These are phyloP conservation scores for Podilymbus podiceps DNA, from an alignment of 2,113 vertebrate genomes.

Conservation along the genomic window DNA sequence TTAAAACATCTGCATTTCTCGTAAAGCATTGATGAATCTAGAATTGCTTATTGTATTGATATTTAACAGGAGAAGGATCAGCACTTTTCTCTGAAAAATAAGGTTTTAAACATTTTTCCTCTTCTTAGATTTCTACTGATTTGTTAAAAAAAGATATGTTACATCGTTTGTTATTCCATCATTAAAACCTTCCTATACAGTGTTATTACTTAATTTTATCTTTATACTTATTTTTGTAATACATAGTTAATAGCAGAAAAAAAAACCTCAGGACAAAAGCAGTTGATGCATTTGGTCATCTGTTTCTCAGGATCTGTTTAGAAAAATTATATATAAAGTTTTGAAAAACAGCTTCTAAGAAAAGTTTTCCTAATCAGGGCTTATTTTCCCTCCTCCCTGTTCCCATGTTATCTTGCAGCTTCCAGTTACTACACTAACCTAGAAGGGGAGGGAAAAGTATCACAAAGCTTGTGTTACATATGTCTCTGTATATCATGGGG, in stretches of 20 bases:
- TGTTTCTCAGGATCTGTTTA: not conserved
- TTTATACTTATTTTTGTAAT: not conserved
- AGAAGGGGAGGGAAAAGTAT: not conserved
- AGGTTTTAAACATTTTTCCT: not conserved
- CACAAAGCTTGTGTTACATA: not conserved
- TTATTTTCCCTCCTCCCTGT: not conserved
- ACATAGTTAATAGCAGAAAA: not conserved
- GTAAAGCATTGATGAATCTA: not conserved
- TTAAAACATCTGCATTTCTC: not conserved
- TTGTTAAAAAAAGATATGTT: not conserved
- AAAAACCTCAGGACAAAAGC: not conserved
- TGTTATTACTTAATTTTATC: not conserved
- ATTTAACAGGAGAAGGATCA: not conserved
- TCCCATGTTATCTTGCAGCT: not conserved
- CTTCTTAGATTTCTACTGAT: not conserved
- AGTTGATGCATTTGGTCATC: not conserved
- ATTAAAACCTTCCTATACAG: not conserved
- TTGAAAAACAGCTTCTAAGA: not conserved
- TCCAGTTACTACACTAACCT: not conserved
- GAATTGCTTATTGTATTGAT: not conserved
- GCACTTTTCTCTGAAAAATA: not conserved
- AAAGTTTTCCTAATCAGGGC: not conserved
- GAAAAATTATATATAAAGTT: not conserved
- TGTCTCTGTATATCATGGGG: not conserved
- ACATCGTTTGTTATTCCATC: not conserved